phyloP scores from a whole-genome alignment of 2,888 invertebrate species.

The Drosophila testacea region DNA sequence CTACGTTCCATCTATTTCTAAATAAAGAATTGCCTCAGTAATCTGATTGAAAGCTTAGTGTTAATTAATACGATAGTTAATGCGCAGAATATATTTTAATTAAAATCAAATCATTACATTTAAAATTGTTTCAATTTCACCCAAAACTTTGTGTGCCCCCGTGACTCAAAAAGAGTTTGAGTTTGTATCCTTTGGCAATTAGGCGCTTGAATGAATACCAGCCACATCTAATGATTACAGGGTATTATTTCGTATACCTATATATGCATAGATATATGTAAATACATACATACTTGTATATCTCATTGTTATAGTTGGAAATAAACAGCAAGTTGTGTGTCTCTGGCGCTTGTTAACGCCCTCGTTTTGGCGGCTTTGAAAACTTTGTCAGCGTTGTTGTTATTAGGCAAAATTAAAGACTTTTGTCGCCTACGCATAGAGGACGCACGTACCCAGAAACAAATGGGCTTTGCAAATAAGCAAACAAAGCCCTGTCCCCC shows the following conservation, averaged over 20 bases:
- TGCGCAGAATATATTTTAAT: background rate
- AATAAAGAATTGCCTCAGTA: too few species aligned
- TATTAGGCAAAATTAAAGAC: constrained; percentile 79
- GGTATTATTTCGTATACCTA: constrained; percentile 36
- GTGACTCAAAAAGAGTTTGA: background rate
- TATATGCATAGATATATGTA: background rate
- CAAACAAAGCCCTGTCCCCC: constrained; percentile 60
- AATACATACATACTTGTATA: constrained; percentile 36
- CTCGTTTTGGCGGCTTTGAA: constrained; percentile 75
- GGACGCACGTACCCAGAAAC: constrained; percentile 65
- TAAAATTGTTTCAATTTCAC: background rate
- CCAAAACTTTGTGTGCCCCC: background rate
- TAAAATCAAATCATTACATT: constrained; percentile 2
- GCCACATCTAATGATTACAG: constrained; percentile 25
- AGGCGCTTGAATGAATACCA: constrained; percentile 20
- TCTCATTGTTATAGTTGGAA: constrained; percentile 62
- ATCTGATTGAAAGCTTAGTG: background rate
- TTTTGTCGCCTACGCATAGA: constrained; percentile 68
- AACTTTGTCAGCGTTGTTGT: constrained; percentile 68
- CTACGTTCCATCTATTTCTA: too few species aligned
- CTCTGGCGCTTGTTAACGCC: constrained; percentile 78
- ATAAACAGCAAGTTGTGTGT: constrained; percentile 72
- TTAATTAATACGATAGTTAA: background rate
- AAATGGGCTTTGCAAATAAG: constrained; percentile 78
- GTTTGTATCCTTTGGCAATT: constrained; percentile 9